Base-by-base conservation (phyloP, 2,113 vertebrate species). In the Bubo scandiacus region DNA sequence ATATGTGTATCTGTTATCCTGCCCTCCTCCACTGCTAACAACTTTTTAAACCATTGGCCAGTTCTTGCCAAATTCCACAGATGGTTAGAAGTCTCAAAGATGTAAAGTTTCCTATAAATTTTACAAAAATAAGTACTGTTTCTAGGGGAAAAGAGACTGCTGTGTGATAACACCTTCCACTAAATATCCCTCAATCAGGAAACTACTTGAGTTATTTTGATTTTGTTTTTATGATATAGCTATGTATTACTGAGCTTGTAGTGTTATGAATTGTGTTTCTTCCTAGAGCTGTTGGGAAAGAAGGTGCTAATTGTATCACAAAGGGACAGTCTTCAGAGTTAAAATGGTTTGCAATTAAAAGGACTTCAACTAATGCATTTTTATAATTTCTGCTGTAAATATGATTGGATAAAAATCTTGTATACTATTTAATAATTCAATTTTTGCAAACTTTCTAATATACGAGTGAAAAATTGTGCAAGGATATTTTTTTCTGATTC, bases 1-100 rank as follows among this genome's bases (percentile, higher is more conserved):
- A 36, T 81, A 17, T 81, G 22, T 65, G 29, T 96, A 3, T 93
- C 54, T 86, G 54, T 86, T 94, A 83, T 78, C 34, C 26, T 78
- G 26, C 54, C 40, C 80, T 95, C 79, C 91, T 92, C 67, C 91
- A 66, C 59, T 83, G 38, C 36, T 81, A 78, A 81, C 63, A 94
- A 77, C 22, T 92, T 94, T 79, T 68, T 65, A 61, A 88, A 94
- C 86, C 80, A 52, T 92, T 90, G 88, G 71, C 62, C 62, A 75
- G 16, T 61, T 86, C 82, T 94, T 97, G 94, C 91, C 88, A 96
- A 95, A 52, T 86, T 94, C 63, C 63, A 78, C 95, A 97, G 92
- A 94, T 95, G 88, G 79, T 66, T 97, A 38, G 67, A 81, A 91
- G 25, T 55, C 86, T 88, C 71, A 86, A 73, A 86, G 45, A 94